Percentiles rank a stretch among this genome's conserved stretches.
Evolutionary conservation across 23 tunicate genomes (phyloP).

Genomic region (Ascidia mentula): DNA sequence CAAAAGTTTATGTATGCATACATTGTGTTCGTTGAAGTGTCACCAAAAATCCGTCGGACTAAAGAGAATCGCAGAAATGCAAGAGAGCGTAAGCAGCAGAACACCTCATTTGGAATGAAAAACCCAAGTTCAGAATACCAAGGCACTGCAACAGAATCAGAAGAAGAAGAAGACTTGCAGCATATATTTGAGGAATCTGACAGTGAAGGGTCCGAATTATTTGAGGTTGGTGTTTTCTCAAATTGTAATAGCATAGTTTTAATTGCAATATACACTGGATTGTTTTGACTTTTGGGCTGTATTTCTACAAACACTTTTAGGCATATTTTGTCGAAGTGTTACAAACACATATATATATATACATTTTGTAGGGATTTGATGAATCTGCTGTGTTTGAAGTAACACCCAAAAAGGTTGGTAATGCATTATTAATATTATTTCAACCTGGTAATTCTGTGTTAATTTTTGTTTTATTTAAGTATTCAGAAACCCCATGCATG

Average conservation of each 20-base stretch:
- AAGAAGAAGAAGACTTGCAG: constrained; percentile 42
- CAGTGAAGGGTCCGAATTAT: constrained; percentile 62
- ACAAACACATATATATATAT: too few relatives aligned
- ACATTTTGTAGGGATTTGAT: constrained; percentile 40
- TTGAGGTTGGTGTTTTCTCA: constrained; percentile 30
- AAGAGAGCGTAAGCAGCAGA: neutral
- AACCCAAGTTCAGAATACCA: neutral
- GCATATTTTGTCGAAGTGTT: too few relatives aligned
- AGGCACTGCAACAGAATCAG: constrained; percentile 1
- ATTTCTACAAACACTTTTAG: too few relatives aligned
- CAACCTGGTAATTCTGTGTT: too few relatives aligned
- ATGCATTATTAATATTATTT: too few relatives aligned
- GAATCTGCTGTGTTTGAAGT: constrained; percentile 8
- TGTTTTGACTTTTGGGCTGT: too few relatives aligned
- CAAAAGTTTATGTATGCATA: too few relatives aligned
- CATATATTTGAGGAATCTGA: constrained; percentile 72
- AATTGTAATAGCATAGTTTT: too few relatives aligned
- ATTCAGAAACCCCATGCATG: too few relatives aligned
- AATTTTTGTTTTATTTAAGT: too few relatives aligned
- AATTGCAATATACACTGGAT: neutral
- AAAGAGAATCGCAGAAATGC: neutral
- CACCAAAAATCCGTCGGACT: neutral
- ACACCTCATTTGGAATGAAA: too few relatives aligned
- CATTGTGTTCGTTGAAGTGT: too few relatives aligned
- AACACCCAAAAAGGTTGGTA: neutral